These are phyloP conservation scores for Rana temporaria DNA, from an alignment of 2,113 vertebrate genomes.

Conservation along the genomic window DNA sequence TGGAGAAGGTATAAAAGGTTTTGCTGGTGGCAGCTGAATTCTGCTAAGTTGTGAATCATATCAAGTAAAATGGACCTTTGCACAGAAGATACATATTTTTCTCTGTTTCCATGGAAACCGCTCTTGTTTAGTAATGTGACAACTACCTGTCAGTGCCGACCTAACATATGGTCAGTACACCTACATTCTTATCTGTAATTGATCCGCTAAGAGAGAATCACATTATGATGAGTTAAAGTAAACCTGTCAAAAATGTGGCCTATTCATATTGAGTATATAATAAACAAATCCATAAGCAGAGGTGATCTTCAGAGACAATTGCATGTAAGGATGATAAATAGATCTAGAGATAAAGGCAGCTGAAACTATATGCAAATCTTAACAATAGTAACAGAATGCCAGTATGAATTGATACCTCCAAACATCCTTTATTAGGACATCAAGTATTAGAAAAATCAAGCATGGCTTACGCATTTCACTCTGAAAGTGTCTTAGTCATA, in stretches of 20 bases:
- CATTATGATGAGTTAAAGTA: neutral
- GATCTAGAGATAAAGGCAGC: too few species aligned
- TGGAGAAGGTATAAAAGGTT: neutral
- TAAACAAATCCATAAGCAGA: too few species aligned
- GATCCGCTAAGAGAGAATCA: conserved; percentile 5
- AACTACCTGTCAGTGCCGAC: conserved; percentile 25
- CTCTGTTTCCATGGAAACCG: conserved; percentile 36
- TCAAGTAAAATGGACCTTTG: neutral
- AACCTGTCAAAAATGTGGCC: neutral
- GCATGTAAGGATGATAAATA: too few species aligned
- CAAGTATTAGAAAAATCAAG: too few species aligned
- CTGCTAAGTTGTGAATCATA: neutral
- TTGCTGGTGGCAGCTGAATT: neutral
- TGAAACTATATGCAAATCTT: too few species aligned
- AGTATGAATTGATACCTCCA: too few species aligned
- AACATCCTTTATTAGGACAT: too few species aligned
- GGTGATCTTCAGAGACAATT: too few species aligned
- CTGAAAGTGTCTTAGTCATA: too few species aligned
- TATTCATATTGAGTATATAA: too few species aligned
- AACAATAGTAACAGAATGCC: too few species aligned
- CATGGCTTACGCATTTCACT: too few species aligned
- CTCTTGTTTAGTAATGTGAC: conserved; percentile 8
- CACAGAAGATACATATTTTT: conserved; percentile 9
- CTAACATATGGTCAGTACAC: conserved; percentile 19
- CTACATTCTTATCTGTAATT: neutral